phyloP scores from a whole-genome alignment of 2,888 invertebrate species.

The Cordylochernes scorpioides region DNA sequence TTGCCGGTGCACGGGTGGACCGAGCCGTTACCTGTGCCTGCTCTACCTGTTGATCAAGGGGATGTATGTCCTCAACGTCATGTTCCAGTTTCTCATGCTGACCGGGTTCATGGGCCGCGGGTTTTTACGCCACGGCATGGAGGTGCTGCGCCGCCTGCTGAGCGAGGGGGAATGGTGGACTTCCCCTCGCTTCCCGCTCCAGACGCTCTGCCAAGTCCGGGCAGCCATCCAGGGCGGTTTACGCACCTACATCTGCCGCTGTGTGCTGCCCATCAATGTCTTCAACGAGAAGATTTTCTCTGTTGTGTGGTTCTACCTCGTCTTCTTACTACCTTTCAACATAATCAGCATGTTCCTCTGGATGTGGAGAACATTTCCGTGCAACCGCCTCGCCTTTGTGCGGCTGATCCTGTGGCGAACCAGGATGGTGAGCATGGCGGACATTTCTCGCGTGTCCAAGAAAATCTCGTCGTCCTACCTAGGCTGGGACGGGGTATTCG shows the following conservation, averaged over 20 bases:
- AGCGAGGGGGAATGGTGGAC: conserved; percentile 20
- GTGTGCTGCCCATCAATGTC: conserved; percentile 20
- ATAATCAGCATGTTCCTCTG: conserved; percentile 17
- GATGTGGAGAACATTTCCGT: conserved; percentile 17
- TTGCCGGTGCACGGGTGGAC: conserved; percentile 15
- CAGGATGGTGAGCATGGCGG: conserved; percentile 24
- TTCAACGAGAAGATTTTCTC: conserved; percentile 21
- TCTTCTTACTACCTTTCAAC: conserved; percentile 18
- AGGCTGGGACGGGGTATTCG: conserved; percentile 20
- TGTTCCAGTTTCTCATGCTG: conserved; percentile 21
- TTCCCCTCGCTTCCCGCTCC: conserved; percentile 22
- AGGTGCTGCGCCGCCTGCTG: conserved; percentile 17
- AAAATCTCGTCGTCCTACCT: conserved; percentile 19
- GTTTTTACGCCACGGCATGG: conserved; percentile 18
- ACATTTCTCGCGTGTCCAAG: conserved; percentile 19
- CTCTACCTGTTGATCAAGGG: conserved; percentile 22
- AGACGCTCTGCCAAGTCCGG: conserved; percentile 22
- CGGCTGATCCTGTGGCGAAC: conserved; percentile 20
- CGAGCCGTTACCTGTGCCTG: conserved; percentile 17
- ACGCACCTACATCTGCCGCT: conserved; percentile 19
- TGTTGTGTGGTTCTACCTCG: conserved; percentile 21
- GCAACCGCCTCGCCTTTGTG: conserved; percentile 21
- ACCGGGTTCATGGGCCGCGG: conserved; percentile 21
- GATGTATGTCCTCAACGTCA: conserved; percentile 21
- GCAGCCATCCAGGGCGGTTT: conserved; percentile 19